Base-by-base conservation (phyloP, 2,797 vertebrate species). In the Myotis daubentonii region DNA sequence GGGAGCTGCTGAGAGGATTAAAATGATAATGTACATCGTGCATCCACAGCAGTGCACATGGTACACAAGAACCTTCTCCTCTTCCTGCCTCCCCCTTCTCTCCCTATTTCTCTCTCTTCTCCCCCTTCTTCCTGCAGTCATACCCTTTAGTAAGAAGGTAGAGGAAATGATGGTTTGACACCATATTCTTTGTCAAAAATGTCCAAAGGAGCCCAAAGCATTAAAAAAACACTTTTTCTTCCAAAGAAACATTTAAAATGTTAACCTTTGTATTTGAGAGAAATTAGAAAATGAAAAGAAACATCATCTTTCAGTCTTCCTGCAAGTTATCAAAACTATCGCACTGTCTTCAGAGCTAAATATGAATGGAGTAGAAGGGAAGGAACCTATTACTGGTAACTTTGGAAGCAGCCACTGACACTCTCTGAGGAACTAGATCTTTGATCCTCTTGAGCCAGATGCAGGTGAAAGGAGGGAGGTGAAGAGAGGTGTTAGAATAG, bases 171-270 rank as follows among this genome's bases (percentile, higher is more conserved):
- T 70, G 51, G 49, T 11, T 70, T 92, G 25, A 60, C 8, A 12
- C 55, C 22, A 0, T 74, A 68, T 66, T 55, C 28, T 55, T 47
- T 33, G 79, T 80, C 49, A 57, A 36, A 87, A 86, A 80, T 30
- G 8, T 83, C 19, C 51, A 53, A 72, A 49, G 49, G 66, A 15
- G 9, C 8, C 30, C 20, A n/a, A 83, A 49, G 53, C 28, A 13
- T 51, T 84, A 68, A 68, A 92, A 92, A 92, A 87, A 36, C 8
- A 51, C 3, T 89, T 30, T 74, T 83, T 75, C 33, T 83, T 86
- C 30, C 44, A 44, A 80, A 75, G 83, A 47, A 30, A 79, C 8
- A 3, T 80, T 80, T 83, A 49, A 49, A 44, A 47, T 10, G 23
- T 17, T 53, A 55, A 49, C 47, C 30, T 85, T 70, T 82, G 16